These are phyloP conservation scores for Diabrotica virgifera DNA, from an alignment of 1,140 invertebrate genomes.

Conservation along the genomic window DNA sequence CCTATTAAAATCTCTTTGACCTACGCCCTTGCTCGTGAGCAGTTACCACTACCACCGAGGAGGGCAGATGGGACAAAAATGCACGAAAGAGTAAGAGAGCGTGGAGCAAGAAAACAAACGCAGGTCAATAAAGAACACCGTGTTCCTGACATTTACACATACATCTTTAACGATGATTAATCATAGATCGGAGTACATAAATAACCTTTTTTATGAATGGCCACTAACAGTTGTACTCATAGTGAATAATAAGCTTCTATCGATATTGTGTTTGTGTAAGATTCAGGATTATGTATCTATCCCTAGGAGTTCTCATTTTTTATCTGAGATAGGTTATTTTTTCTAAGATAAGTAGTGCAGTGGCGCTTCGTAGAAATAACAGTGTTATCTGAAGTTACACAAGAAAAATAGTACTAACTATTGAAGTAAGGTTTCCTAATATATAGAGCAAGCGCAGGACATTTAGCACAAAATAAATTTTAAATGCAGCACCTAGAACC, in stretches of 20 bases:
- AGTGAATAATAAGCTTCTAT: neutral
- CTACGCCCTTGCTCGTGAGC: too few species aligned
- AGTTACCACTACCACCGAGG: too few species aligned
- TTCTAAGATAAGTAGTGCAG: neutral
- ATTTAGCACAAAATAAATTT: too few species aligned
- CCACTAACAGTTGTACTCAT: neutral
- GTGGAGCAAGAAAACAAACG: neutral
- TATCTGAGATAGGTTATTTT: neutral
- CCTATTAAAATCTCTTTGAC: too few species aligned
- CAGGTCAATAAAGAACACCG: conserved; percentile 13
- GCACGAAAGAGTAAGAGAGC: neutral
- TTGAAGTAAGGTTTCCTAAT: too few species aligned
- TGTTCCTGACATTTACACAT: conserved; percentile 15
- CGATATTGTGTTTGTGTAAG: neutral
- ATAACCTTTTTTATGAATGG: conserved; percentile 3
- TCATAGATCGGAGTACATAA: conserved; percentile 7
- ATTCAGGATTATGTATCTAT: neutral
- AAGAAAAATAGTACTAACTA: too few species aligned
- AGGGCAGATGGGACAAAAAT: conserved; percentile 1
- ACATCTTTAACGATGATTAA: conserved; percentile 13
- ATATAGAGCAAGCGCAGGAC: too few species aligned
- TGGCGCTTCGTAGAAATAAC: too few species aligned
- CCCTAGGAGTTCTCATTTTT: neutral
- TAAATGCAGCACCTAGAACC: too few species aligned
- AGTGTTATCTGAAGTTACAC: too few species aligned